Conservation (phyloP, 2,797 vertebrate genomes). For the Balearica regulorum region DNA sequence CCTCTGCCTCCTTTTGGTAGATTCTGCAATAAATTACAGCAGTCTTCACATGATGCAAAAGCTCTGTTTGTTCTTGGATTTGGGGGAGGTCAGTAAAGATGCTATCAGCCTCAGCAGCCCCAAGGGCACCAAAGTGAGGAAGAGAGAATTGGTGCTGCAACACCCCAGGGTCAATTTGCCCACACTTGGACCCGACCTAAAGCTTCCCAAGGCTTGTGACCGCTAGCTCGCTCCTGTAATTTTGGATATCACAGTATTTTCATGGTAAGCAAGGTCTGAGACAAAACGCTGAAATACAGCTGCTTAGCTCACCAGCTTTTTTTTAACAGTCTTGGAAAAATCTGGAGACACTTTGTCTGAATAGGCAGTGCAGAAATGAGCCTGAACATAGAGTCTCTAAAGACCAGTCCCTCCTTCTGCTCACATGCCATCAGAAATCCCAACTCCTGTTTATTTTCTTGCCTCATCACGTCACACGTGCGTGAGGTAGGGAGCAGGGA, state of each 20-base stretch:
- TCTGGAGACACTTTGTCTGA: not conserved
- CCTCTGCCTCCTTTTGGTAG: not conserved
- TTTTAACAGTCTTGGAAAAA: not conserved
- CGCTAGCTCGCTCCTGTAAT: not conserved
- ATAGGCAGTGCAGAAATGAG: not conserved
- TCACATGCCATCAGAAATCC: not conserved
- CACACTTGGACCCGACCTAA: not conserved
- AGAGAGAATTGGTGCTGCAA: not conserved
- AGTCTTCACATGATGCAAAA: not conserved
- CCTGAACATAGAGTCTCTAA: not conserved
- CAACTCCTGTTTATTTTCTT: not conserved
- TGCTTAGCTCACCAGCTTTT: not conserved
- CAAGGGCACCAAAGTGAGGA: not conserved
- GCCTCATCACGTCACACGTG: not conserved
- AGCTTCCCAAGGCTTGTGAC: not conserved
- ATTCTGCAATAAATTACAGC: not conserved
- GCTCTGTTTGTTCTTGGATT: not conserved
- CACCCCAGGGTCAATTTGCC: not conserved
- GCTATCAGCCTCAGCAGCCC: not conserved
- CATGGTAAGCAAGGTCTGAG: not conserved
- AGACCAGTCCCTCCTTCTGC: not conserved
- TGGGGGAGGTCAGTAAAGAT: not conserved
- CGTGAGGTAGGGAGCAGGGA: rapidly evolving
- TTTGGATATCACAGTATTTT: not conserved
- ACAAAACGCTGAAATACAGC: rapidly evolving